These are phyloP conservation scores for Volucella inflata DNA, from an alignment of 2,888 invertebrate species.

Conservation along the genomic window DNA sequence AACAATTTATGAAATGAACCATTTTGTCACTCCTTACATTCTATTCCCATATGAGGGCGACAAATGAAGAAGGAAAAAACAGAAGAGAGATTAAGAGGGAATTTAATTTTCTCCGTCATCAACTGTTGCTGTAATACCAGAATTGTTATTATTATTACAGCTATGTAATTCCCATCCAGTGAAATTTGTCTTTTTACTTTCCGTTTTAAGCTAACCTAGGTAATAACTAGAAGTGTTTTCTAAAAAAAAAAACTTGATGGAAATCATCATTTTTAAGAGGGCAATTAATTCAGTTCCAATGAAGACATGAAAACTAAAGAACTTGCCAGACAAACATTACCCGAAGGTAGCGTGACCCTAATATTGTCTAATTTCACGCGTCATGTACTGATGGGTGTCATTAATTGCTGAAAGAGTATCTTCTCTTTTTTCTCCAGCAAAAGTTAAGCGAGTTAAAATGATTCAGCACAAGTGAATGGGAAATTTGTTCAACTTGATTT, in stretches of 20 bases:
- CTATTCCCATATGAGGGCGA: neutral
- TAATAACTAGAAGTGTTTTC: conserved; percentile 4
- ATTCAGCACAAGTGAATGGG: neutral
- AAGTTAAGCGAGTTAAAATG: neutral
- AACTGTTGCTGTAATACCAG: conserved; percentile 46
- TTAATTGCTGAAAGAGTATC: conserved; percentile 18
- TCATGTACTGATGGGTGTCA: conserved; percentile 43
- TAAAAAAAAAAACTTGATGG: neutral
- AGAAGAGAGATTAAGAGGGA: neutral
- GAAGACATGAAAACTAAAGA: conserved; percentile 37
- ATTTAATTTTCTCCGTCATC: conserved; percentile 59
- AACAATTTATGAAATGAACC: conserved; percentile 51
- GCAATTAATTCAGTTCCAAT: conserved; percentile 51
- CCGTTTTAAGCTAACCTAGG: neutral
- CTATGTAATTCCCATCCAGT: conserved; percentile 28
- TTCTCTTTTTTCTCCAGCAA: neutral
- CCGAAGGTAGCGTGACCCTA: conserved; percentile 24
- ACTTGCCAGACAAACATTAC: conserved; percentile 5
- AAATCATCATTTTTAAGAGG: conserved; percentile 53
- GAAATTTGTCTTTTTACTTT: conserved; percentile 24
- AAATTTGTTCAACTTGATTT: neutral
- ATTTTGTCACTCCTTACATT: conserved; percentile 39
- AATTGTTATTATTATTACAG: conserved; percentile 39
- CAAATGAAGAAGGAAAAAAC: neutral
- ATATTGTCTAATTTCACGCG: conserved; percentile 57